A percentile compares a stretch with the other conserved stretches of the same genome.
These are phyloP conservation scores for Amphimallon solstitiale DNA, from an alignment of 2,888 invertebrate species.

Conservation along the genomic window DNA sequence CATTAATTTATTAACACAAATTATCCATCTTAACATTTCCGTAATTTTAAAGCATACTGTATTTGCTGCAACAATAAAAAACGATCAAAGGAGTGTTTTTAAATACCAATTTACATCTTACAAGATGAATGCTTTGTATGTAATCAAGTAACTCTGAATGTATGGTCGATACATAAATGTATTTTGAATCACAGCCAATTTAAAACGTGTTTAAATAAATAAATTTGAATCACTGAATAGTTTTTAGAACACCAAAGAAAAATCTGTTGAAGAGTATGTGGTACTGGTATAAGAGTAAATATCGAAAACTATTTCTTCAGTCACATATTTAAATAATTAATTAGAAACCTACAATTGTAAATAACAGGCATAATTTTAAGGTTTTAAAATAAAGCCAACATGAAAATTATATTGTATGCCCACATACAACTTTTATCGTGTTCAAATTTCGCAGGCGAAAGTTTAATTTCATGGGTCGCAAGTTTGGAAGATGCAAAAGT, in stretches of 20 bases:
- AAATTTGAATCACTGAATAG: conserved; percentile 22
- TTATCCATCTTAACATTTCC: no score
- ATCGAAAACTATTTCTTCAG: neutral
- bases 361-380: no score
- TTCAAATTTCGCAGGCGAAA: neutral
- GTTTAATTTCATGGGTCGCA: neutral
- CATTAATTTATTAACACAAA: no score
- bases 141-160: conserved; percentile 1
- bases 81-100: no score
- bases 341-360: no score
- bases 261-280: neutral
- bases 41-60: no score
- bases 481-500: neutral
- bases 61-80: no score
- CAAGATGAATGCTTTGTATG: conserved; percentile 1
- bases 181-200: conserved; percentile 25
- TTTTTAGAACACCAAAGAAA: conserved; percentile 1
- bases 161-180: conserved; percentile 6
- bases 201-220: conserved; percentile 19
- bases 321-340: neutral
- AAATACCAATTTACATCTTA: neutral
- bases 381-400: conserved; percentile 7
- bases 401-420: neutral
- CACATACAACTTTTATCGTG: no score
- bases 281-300: neutral